phyloP scores from a whole-genome alignment of 1,140 invertebrate genomes.

The Pissodes strobi region DNA sequence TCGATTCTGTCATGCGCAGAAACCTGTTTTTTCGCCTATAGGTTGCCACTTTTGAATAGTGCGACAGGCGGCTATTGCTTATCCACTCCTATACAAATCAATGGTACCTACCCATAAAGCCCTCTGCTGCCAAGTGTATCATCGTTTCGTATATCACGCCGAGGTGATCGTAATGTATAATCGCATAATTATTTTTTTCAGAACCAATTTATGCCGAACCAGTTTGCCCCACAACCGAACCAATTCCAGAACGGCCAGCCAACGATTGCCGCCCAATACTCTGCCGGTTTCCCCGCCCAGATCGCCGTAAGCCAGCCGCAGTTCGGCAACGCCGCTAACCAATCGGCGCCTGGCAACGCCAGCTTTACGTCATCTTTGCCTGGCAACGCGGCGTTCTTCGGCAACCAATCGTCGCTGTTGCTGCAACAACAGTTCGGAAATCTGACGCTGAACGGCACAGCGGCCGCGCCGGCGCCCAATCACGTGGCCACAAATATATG shows the following conservation, averaged over 20 bases:
- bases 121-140: neutral
- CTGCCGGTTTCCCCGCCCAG: neutral
- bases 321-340: neutral
- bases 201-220: constrained; percentile 8
- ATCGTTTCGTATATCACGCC: too few relatives aligned
- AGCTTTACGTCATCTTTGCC: constrained; percentile 2
- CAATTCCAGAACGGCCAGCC: constrained; percentile 31
- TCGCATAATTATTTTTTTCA: too few relatives aligned
- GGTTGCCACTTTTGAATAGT: too few relatives aligned
- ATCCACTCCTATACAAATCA: too few relatives aligned
- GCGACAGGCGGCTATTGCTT: too few relatives aligned
- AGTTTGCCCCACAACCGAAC: constrained; percentile 18
- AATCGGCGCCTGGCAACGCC: constrained; percentile 11
- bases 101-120: too few relatives aligned
- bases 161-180: too few relatives aligned
- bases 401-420: constrained; percentile 32
- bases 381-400: constrained; percentile 47
- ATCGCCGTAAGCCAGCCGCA: constrained; percentile 14
- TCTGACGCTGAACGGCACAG: constrained; percentile 45
- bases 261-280: constrained; percentile 21
- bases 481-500: too few relatives aligned
- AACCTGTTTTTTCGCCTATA: too few relatives aligned
- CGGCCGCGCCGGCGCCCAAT: constrained; percentile 25
- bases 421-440: constrained; percentile 52
- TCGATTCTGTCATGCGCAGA: too few relatives aligned